Percentiles rank a stretch among this genome's conserved stretches.
Evolutionary conservation across 2,888 invertebrate genomes (phyloP).

Genomic region (Epinotia ramella): DNA sequence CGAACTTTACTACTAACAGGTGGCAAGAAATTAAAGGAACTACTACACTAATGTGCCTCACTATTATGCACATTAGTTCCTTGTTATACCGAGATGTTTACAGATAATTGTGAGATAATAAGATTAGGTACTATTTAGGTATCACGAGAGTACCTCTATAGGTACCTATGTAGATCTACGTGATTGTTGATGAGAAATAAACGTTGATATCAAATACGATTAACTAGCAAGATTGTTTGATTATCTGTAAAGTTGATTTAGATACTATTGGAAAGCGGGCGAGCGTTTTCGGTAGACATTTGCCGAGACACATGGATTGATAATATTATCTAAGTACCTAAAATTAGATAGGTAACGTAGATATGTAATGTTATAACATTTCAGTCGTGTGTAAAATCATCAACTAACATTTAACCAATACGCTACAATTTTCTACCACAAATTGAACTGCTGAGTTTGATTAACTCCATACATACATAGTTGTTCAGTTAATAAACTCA

Average conservation of each 20-base stretch:
- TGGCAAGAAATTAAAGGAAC: slow-evolving; percentile 51
- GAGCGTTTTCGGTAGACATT: not conserved
- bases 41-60: slow-evolving; percentile 15
- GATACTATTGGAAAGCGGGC: not conserved
- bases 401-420: not conserved
- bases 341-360: too few species aligned
- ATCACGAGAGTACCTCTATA: not conserved
- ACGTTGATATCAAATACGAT: not conserved
- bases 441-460: slow-evolving; percentile 19
- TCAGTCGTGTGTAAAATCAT: not conserved
- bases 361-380: not conserved
- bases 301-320: too few species aligned
- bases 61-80: slow-evolving; percentile 2
- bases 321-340: too few species aligned
- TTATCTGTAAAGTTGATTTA: too few species aligned
- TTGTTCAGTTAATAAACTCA: slow-evolving; percentile 20
- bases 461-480: slow-evolving; percentile 17
- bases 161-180: not conserved
- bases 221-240: not conserved
- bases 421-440: not conserved
- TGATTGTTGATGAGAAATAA: not conserved
- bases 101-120: not conserved
- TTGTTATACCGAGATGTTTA: not conserved
- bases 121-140: not conserved
- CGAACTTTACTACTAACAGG: slow-evolving; percentile 50